Percentiles rank a stretch among this genome's conserved stretches.
Conservation (phyloP, 2,888 invertebrate species). For the Nymphalis polychloros region DNA sequence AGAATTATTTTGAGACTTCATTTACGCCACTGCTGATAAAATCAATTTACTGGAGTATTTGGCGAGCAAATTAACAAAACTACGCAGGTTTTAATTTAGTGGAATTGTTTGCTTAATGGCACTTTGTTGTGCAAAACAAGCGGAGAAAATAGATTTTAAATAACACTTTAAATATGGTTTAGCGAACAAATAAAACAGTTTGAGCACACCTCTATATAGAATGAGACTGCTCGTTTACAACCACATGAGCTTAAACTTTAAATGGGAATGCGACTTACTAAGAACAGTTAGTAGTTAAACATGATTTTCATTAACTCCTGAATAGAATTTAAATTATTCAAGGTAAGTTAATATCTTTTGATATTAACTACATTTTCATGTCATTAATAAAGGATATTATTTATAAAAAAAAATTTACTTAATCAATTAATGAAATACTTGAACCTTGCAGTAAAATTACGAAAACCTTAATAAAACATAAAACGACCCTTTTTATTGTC, state of each 20-base stretch:
- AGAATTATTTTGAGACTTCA: too few species aligned
- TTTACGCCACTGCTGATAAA: background rate
- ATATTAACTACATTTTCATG: too few species aligned
- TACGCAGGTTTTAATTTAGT: too few species aligned
- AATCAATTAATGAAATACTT: too few species aligned
- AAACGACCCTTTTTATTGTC: too few species aligned
- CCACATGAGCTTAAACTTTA: slow-evolving; percentile 17
- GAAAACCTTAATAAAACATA: too few species aligned
- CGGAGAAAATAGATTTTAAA: slow-evolving; percentile 12
- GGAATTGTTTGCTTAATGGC: too few species aligned
- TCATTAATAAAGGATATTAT: too few species aligned
- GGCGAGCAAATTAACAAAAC: background rate
- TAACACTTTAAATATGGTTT: slow-evolving; percentile 20
- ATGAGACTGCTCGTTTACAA: slow-evolving; percentile 15
- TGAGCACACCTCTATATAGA: slow-evolving; percentile 4
- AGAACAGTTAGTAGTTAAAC: slow-evolving; percentile 1
- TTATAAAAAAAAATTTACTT: too few species aligned
- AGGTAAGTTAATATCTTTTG: background rate
- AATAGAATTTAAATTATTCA: background rate
- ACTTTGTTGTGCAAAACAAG: background rate
- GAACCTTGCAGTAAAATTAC: too few species aligned
- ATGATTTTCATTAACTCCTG: slow-evolving; percentile 9
- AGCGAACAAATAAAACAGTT: slow-evolving; percentile 20
- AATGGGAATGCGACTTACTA: slow-evolving; percentile 14
- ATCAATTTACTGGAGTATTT: background rate